phyloP scores from a whole-genome alignment of 2,113 vertebrate species.

The Rousettus leschenaultii region DNA sequence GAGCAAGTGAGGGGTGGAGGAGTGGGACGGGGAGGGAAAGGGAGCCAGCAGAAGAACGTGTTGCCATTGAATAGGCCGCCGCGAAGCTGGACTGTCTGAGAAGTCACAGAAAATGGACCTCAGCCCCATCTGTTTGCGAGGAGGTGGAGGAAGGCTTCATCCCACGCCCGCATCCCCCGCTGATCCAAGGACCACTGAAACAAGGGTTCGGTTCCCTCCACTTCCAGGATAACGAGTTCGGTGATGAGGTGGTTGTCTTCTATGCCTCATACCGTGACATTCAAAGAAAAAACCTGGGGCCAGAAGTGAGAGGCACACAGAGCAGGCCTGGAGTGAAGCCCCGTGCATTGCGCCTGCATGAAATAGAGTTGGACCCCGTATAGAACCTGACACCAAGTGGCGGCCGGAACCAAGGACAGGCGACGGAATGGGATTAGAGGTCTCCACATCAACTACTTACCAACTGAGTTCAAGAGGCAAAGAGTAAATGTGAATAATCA shows the following conservation, averaged over 20 bases:
- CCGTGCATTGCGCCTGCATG: accelerated
- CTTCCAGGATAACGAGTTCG: background rate
- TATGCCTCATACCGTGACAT: background rate
- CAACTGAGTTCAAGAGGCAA: background rate
- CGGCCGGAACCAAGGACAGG: background rate
- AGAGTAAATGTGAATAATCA: background rate
- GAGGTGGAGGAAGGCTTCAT: background rate
- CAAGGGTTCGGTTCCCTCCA: accelerated
- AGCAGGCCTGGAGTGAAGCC: accelerated
- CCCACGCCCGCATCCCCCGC: accelerated
- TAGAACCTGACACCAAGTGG: accelerated
- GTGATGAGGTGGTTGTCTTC: background rate
- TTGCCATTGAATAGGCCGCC: accelerated
- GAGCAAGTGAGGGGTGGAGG: background rate
- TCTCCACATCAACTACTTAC: background rate
- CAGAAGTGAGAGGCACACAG: background rate
- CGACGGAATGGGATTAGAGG: accelerated
- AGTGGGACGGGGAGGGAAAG: accelerated
- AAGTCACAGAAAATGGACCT: accelerated
- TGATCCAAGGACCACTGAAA: background rate
- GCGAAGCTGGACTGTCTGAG: accelerated
- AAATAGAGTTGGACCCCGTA: accelerated
- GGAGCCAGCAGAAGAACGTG: background rate
- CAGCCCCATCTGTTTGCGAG: background rate
- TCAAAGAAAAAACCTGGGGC: background rate